Percentiles rank a stretch among this genome's conserved stretches.
phyloP scores from a whole-genome alignment of 2,888 invertebrate genomes.

The Hoplodrina blanda region DNA sequence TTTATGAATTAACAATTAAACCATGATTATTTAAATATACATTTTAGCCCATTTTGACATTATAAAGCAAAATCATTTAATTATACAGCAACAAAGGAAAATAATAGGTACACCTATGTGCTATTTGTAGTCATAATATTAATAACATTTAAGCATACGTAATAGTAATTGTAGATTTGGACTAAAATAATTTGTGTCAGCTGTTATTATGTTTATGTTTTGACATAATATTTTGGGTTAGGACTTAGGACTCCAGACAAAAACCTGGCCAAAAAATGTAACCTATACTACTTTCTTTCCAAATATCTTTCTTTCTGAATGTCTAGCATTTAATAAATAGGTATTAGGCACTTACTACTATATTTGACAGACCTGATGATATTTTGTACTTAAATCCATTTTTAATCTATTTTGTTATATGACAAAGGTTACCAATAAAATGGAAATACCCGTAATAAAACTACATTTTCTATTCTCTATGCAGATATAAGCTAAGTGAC shows the following conservation, averaged over 20 bases:
- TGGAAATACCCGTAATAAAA: background rate
- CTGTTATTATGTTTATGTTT: background rate
- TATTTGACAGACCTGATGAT: too few species aligned
- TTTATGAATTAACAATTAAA: background rate
- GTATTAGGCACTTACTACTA: too few species aligned
- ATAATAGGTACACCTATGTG: background rate
- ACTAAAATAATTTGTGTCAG: slow-evolving; percentile 7
- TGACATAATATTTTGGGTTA: background rate
- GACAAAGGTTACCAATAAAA: background rate
- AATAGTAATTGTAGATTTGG: slow-evolving; percentile 4
- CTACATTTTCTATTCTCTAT: background rate
- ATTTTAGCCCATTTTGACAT: background rate
- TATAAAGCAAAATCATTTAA: slow-evolving; percentile 1
- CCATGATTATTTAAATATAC: background rate
- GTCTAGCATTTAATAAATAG: background rate
- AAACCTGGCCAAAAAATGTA: background rate
- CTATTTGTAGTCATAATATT: background rate
- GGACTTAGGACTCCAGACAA: background rate
- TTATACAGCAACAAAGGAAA: slow-evolving; percentile 25
- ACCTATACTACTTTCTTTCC: too few species aligned
- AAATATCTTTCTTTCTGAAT: too few species aligned
- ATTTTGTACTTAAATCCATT: too few species aligned
- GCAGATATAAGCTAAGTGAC: slow-evolving; percentile 59
- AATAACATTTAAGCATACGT: background rate
- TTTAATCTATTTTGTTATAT: background rate